phyloP scores from a whole-genome alignment of 2,113 vertebrate genomes.

The Trogon surrucura region DNA sequence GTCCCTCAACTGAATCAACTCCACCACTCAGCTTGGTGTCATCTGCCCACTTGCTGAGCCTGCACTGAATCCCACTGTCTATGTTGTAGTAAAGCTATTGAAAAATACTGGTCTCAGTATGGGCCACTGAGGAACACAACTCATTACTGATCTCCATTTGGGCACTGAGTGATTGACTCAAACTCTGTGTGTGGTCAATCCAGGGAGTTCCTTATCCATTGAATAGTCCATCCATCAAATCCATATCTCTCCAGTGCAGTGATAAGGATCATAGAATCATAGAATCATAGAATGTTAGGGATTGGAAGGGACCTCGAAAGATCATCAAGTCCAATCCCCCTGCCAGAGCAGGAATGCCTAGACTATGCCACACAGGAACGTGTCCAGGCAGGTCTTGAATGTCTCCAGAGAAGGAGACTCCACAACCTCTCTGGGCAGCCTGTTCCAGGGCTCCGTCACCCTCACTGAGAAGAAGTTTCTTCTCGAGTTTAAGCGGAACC shows the following conservation, averaged over 20 bases:
- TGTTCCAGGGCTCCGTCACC: no score
- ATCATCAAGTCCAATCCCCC: no score
- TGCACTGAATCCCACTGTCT: not conserved
- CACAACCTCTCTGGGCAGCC: no score
- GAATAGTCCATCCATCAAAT: not conserved
- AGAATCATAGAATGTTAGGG: no score
- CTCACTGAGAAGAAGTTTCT: no score
- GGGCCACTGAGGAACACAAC: no score
- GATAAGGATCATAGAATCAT: not conserved
- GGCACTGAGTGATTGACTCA: not conserved
- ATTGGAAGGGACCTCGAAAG: no score
- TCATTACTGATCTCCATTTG: not conserved
- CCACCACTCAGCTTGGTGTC: not conserved
- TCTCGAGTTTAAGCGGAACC: no score
- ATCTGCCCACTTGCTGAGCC: not conserved
- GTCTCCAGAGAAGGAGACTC: no score
- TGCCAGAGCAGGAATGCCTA: no score
- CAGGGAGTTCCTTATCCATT: not conserved
- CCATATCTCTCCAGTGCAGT: not conserved
- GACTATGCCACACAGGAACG: no score
- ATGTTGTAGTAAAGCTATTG: not conserved
- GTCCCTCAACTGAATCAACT: not conserved
- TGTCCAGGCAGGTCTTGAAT: no score
- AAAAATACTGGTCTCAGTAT: not conserved
- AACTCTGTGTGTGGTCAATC: not conserved